Evolutionary conservation across 2,113 vertebrate species (phyloP).

Genomic region (Pipra filicauda): DNA sequence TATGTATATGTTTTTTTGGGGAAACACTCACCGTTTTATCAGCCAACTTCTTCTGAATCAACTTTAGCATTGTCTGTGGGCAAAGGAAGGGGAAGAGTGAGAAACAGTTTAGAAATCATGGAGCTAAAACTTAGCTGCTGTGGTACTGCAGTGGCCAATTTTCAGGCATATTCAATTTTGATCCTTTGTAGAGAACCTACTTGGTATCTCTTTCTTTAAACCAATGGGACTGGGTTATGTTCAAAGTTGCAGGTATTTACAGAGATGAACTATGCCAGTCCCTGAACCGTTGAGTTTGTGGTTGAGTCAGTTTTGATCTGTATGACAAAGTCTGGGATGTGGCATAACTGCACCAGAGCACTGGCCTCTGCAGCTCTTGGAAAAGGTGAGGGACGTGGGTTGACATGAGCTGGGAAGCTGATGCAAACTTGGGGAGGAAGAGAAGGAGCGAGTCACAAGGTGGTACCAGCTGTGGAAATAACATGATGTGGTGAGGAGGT

Average conservation of each 20-base stretch:
- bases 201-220: not conserved
- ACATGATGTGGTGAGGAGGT: not conserved
- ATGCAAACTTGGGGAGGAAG: not conserved
- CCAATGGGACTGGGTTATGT: not conserved
- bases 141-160: not conserved
- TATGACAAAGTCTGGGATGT: not conserved
- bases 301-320: not conserved
- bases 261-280: not conserved
- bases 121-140: not conserved
- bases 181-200: not conserved
- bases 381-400: not conserved
- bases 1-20: accelerated
- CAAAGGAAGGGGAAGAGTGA: not conserved
- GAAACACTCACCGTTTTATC: constrained; percentile 87
- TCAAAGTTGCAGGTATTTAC: not conserved
- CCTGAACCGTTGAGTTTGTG: not conserved
- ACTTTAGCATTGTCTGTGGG: constrained; percentile 92
- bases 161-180: not conserved
- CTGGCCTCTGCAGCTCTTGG: not conserved
- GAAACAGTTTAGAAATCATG: not conserved
- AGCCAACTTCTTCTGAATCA: constrained; percentile 95
- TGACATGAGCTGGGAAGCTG: not conserved
- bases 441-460: not conserved
- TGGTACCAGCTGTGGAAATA: not conserved
- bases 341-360: not conserved